Evolutionary conservation across 2,797 vertebrate genomes (phyloP), one percentile per base, ranked within the genome.

Genomic region (Eulemur rubriventer): DNA sequence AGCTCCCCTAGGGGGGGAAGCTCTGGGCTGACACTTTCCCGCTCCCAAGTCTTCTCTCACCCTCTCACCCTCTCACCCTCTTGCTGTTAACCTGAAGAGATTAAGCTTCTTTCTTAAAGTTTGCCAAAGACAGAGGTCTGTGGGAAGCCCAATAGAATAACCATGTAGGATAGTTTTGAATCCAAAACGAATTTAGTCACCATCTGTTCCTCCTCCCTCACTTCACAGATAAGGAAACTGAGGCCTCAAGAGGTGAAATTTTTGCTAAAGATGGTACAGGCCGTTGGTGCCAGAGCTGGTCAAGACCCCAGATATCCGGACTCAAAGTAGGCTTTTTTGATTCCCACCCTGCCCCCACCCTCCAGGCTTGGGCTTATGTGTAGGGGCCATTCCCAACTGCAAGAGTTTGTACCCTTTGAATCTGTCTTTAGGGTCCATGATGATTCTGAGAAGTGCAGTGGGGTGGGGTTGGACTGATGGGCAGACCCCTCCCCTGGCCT

Each of bases 401-500:
- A 7, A 52, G 26, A 20, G n/a, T 65, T 48, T 55, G 80, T 35
- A 30, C 12, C 8, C 18, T 81, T 55, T 85, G 59, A 61, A 26
- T 55, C 61, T 48, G 33, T 38, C 50, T 59, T 65, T 20, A 8
- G n/a, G 61, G 55, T 4, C 52, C 33, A 24, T 2, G 41, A n/a
- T 20, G n/a, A 75, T 41, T 55, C 50, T 65, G 24, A 70, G 2
- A 73, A 33, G 46, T 28, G 20, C 22, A 14, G 50, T 26, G 35
- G 50, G 35, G 48, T 13, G n/a, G 41, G 33, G n/a, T 16, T 38
- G 38, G 65, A 4, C 24, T 26, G 57, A 24, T 26, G 3, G 11
- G 35, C 78, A 38, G 65, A 35, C 33, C 72, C 73, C 69, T 41
- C 30, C 69, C 78, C 35, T 61, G 89, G 28, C 59, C 78, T 93